Evolutionary conservation across 2,113 vertebrate genomes (phyloP), one percentile per base, ranked within the genome.

Genomic region (Poecile atricapillus): DNA sequence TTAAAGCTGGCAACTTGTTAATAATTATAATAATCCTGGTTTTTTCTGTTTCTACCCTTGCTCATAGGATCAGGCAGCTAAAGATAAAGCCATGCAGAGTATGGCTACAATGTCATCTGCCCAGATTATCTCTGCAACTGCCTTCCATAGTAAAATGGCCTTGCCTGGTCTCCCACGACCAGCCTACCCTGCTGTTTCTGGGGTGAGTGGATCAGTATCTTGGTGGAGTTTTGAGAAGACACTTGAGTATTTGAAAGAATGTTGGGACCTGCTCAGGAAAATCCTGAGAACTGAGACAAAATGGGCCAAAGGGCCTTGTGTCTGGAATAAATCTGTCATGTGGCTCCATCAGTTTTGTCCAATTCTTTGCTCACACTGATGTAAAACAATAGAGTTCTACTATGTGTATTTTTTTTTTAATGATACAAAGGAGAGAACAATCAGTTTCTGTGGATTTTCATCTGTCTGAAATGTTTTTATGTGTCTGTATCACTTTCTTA

Each of bases 61-160:
- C 76, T 86, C 56, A 24, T 80, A 99, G 99, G 99, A 99, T 96
- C 99, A 99, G 98, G 98, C 98, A 94, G 99, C 99, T 97, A 99
- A 99, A 98, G 99, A 99, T 97, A 99, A 99, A 97, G 99, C 98
- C 74, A 98, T 99, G 94, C 99, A 99, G 97, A 99, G 98, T 96
- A 99, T 99, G 99, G 99, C 99, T 96, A 98, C 98, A 95, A 99
- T 99, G 99, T 99, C 99, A 84, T 99, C 99, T 70, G 98, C 99
- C 28, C 99, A 99, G 98, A 99, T 99, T 97, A 98, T 99, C 97
- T 99, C 99, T 14, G 98, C 99, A 96, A 97, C 98, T 15, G 98
- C 99, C 96, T 99, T 99, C 97, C 99, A 99, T 96, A 99, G 98
- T 97, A 99, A 99, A 98, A 98, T 99, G 98, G 97, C 98, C 87